phyloP scores from a whole-genome alignment of 2,113 vertebrate genomes.

The Turdus rufiventris region DNA sequence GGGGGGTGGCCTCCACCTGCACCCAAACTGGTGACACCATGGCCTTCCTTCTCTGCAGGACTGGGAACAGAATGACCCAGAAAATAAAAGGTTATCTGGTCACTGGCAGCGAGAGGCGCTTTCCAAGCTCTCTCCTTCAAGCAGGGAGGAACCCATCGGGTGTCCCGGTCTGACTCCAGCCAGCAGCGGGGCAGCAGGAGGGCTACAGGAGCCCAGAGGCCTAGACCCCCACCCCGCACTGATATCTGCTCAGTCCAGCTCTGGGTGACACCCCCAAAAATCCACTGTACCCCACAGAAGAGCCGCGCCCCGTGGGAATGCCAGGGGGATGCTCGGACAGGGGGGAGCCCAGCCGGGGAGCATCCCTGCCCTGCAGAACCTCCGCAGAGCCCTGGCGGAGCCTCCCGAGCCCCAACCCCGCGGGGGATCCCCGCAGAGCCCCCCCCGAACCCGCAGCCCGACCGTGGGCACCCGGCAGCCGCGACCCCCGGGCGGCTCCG shows the following conservation, averaged over 20 bases:
- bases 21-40: neutral
- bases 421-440: neutral
- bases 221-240: neutral
- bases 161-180: neutral
- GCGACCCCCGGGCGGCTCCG: neutral
- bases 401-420: neutral
- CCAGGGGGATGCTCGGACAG: neutral
- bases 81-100: neutral
- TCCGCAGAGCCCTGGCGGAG: neutral
- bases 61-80: neutral
- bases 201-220: neutral
- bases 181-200: neutral
- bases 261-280: neutral
- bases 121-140: neutral
- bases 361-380: neutral
- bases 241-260: neutral
- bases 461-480: too few species aligned
- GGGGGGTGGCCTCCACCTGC: rapidly evolving
- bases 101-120: rapidly evolving
- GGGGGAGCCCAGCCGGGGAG: neutral
- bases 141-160: neutral
- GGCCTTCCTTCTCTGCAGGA: neutral
- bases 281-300: neutral
- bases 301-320: neutral
- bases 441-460: neutral